Evolutionary conservation across 2,113 vertebrate species (phyloP).

Genomic region (Labrus mixtus): DNA sequence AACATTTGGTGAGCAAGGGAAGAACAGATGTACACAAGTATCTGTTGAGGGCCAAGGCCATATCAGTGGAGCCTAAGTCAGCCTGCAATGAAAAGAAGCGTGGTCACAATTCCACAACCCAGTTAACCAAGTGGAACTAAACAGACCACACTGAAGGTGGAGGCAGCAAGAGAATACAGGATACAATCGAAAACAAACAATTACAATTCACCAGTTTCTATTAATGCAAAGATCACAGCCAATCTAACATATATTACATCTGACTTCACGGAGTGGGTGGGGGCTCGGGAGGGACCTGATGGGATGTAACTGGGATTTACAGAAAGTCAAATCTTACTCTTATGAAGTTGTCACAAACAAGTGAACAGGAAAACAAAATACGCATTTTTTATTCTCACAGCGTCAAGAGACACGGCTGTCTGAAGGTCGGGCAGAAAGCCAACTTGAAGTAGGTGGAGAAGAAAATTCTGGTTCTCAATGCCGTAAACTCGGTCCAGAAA

Average conservation of each 20-base stretch:
- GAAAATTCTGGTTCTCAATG: conserved; percentile 90
- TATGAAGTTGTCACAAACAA: background rate
- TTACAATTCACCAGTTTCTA: no score
- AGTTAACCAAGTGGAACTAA: background rate
- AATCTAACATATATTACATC: no score
- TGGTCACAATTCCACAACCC: background rate
- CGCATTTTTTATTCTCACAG: conserved; percentile 78
- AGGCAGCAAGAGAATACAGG: background rate
- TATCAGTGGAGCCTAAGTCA: conserved; percentile 92
- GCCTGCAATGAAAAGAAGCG: conserved; percentile 75
- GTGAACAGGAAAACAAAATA: background rate
- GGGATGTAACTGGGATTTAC: background rate
- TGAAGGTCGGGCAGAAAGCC: conserved; percentile 96
- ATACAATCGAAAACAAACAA: background rate
- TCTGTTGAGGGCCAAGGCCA: conserved; percentile 95
- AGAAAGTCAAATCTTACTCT: background rate
- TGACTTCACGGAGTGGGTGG: no score
- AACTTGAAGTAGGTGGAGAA: conserved; percentile 91
- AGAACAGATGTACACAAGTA: conserved; percentile 93
- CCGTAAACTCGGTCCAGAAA: conserved; percentile 98
- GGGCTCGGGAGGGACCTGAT: background rate
- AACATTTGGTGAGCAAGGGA: conserved; percentile 91
- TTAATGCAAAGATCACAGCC: no score
- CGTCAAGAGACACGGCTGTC: conserved; percentile 92
- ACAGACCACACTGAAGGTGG: background rate